A percentile compares a stretch with the other conserved stretches of the same genome.
Evolutionary conservation across 2,888 invertebrate species (phyloP).

Genomic region (Aromia moschata): DNA sequence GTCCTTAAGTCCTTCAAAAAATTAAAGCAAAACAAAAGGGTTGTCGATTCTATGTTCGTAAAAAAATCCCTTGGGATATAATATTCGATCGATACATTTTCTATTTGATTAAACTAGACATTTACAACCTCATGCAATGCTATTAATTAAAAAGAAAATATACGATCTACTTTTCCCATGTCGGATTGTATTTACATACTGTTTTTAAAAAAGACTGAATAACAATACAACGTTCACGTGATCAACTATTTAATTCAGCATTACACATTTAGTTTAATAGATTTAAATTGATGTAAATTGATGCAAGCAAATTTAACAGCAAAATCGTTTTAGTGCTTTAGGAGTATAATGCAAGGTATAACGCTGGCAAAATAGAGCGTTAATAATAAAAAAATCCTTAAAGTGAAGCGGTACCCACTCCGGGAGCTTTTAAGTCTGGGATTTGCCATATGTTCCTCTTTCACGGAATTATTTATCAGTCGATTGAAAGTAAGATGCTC

Average conservation of each 20-base stretch:
- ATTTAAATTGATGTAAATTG: constrained; percentile 14
- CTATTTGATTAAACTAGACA: too few species aligned
- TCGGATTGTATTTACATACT: too few species aligned
- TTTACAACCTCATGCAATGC: too few species aligned
- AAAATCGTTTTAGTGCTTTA: constrained; percentile 9
- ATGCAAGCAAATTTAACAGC: constrained; percentile 17
- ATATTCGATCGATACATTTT: too few species aligned
- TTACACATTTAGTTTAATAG: constrained; percentile 3
- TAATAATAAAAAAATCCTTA: constrained; percentile 22
- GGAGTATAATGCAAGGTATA: constrained; percentile 13
- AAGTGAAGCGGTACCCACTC: constrained; percentile 16
- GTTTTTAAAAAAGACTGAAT: neutral
- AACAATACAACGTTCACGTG: neutral
- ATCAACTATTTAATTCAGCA: neutral
- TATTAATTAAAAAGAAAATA: too few species aligned
- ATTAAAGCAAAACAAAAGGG: too few species aligned
- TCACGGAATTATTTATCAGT: constrained; percentile 28
- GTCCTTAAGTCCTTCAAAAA: too few species aligned
- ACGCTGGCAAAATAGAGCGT: constrained; percentile 4
- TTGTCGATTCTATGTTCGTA: too few species aligned
- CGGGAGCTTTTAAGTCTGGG: constrained; percentile 21
- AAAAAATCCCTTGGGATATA: too few species aligned
- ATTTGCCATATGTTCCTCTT: constrained; percentile 21
- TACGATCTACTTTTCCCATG: too few species aligned
- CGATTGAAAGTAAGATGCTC: constrained; percentile 23